Evolutionary conservation across 2,113 vertebrate genomes (phyloP).

Genomic region (Oreochromis tanganicae): DNA sequence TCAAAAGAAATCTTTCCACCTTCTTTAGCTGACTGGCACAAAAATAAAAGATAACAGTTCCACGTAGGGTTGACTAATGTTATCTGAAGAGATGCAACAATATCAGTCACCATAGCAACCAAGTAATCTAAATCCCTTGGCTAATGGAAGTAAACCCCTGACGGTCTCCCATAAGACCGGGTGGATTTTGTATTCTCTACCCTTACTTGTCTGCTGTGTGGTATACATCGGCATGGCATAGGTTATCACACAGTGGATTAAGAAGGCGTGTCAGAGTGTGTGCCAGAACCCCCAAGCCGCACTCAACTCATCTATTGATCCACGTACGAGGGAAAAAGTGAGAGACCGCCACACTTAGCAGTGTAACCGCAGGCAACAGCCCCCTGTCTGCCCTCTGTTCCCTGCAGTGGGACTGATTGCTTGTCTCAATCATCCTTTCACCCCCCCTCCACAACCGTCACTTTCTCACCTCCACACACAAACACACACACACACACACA

Average conservation of each 20-base stretch:
- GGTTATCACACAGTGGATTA: conserved; percentile 61
- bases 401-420: conserved; percentile 65
- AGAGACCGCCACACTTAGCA: conserved; percentile 39
- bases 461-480: background rate
- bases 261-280: conserved; percentile 45
- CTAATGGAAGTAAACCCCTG: conserved; percentile 23
- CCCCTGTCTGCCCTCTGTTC: conserved; percentile 52
- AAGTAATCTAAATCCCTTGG: background rate
- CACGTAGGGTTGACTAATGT: background rate
- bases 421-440: conserved; percentile 67
- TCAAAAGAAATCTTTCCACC: conserved; percentile 1
- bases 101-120: conserved; percentile 30
- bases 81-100: conserved; percentile 1
- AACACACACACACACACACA: background rate
- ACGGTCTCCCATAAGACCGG: background rate
- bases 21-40: background rate
- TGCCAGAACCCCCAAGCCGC: conserved; percentile 34
- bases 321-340: background rate
- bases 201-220: background rate
- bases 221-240: conserved; percentile 12
- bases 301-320: conserved; percentile 59
- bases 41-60: background rate
- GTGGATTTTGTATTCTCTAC: background rate
- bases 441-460: background rate
- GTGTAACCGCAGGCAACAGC: conserved; percentile 50